These are phyloP conservation scores for Nicator chloris DNA, from an alignment of 2,113 vertebrate species.

Conservation along the genomic window DNA sequence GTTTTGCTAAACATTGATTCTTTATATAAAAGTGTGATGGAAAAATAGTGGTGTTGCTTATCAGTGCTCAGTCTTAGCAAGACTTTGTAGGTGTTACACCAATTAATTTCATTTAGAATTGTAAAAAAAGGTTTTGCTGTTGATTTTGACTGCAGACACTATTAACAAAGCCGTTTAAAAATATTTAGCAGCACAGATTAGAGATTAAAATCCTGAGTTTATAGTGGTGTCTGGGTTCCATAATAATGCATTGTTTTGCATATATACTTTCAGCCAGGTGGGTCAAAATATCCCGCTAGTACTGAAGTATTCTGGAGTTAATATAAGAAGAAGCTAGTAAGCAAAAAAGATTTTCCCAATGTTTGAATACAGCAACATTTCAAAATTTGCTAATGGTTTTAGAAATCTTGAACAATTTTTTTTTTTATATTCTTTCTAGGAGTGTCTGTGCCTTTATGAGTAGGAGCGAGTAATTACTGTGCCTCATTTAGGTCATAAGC, in stretches of 20 bases:
- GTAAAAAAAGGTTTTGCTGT: background rate
- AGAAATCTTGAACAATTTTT: background rate
- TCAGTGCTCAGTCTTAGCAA: background rate
- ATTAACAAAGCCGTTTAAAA: background rate
- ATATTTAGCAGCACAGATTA: background rate
- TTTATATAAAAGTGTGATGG: background rate
- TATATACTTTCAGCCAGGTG: background rate
- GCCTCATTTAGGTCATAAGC: background rate
- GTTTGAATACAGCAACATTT: background rate
- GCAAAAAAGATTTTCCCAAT: background rate
- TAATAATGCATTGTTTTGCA: background rate
- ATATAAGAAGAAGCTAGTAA: background rate
- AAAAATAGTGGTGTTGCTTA: background rate
- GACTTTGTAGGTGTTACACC: background rate
- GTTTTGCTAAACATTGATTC: background rate
- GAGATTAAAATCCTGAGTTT: background rate
- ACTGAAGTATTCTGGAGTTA: background rate
- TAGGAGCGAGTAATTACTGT: background rate
- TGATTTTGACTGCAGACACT: background rate
- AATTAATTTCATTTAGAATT: background rate
- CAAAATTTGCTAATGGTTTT: background rate
- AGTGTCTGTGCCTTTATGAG: background rate
- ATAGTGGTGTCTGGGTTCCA: background rate
- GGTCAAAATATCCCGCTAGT: background rate
- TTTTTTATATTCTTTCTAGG: background rate